Percentiles rank a stretch among this genome's conserved stretches.
phyloP scores from a whole-genome alignment of 2,888 invertebrate genomes.

The Scrobipalpa atriplicella region DNA sequence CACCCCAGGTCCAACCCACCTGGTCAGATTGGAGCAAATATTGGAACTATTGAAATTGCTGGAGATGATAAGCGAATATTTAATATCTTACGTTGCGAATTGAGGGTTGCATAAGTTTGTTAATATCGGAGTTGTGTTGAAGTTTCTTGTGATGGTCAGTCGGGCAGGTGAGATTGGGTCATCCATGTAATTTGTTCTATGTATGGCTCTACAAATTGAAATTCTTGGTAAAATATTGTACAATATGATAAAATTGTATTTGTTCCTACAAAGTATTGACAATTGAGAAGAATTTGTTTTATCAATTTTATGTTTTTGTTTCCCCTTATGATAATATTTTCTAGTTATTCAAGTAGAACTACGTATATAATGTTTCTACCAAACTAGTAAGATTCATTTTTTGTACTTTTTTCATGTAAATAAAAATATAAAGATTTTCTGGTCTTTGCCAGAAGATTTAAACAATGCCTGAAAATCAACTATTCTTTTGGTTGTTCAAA shows the following conservation, averaged over 20 bases:
- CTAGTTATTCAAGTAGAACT: too few species aligned
- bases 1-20: constrained; percentile 57
- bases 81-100: constrained; percentile 30
- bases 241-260: background rate
- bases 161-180: background rate
- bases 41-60: constrained; percentile 55
- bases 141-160: constrained; percentile 4
- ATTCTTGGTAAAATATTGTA: background rate
- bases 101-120: background rate
- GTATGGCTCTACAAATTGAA: constrained; percentile 5
- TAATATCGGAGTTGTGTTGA: constrained; percentile 16
- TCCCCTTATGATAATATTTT: too few species aligned
- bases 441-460: too few species aligned
- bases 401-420: too few species aligned
- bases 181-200: background rate
- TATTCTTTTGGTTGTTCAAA: too few species aligned
- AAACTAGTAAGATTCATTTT: too few species aligned
- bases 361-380: too few species aligned
- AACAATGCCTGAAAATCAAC: too few species aligned
- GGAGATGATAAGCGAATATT: constrained; percentile 37
- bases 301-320: too few species aligned
- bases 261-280: too few species aligned
- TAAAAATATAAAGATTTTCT: too few species aligned
- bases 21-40: constrained; percentile 68
- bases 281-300: too few species aligned